A percentile compares a stretch with the other conserved stretches of the same genome.
Conservation (phyloP, 1,140 invertebrate genomes). For the Uloborus diversus region DNA sequence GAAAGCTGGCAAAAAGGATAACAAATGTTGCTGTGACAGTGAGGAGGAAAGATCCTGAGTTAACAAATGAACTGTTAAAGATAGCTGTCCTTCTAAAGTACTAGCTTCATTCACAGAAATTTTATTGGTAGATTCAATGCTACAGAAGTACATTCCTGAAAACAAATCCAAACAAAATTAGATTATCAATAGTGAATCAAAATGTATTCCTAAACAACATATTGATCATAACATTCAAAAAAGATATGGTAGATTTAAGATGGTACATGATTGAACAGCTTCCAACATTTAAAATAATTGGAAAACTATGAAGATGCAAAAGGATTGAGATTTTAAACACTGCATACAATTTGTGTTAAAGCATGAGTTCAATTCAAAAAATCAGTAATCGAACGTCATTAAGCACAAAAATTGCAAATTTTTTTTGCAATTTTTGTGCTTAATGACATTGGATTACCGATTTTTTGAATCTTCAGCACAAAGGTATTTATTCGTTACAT, state of each 20-base stretch:
- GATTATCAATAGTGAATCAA: background rate
- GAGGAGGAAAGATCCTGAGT: constrained; percentile 55
- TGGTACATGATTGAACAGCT: background rate
- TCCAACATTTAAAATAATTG: background rate
- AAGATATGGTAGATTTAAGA: no score
- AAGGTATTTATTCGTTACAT: no score
- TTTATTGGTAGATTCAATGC: constrained; percentile 51
- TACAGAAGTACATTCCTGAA: constrained; percentile 62
- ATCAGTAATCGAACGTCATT: no score
- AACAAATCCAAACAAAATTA: constrained; percentile 14
- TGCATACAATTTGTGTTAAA: no score
- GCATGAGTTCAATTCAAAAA: no score
- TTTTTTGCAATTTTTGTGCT: no score
- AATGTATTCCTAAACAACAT: background rate
- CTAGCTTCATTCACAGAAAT: constrained; percentile 59
- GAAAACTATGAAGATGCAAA: no score
- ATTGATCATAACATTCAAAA: no score
- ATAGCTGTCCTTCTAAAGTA: constrained; percentile 60
- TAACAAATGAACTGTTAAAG: constrained; percentile 60
- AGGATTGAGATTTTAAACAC: no score
- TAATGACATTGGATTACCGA: no score
- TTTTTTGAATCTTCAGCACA: no score
- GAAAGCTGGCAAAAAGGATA: constrained; percentile 64
- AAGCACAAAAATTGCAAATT: no score
- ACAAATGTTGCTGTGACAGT: constrained; percentile 54